A percentile compares a stretch with the other conserved stretches of the same genome.
These are phyloP conservation scores for Ceratitis capitata DNA, from an alignment of 1,140 invertebrate species.

Conservation along the genomic window DNA sequence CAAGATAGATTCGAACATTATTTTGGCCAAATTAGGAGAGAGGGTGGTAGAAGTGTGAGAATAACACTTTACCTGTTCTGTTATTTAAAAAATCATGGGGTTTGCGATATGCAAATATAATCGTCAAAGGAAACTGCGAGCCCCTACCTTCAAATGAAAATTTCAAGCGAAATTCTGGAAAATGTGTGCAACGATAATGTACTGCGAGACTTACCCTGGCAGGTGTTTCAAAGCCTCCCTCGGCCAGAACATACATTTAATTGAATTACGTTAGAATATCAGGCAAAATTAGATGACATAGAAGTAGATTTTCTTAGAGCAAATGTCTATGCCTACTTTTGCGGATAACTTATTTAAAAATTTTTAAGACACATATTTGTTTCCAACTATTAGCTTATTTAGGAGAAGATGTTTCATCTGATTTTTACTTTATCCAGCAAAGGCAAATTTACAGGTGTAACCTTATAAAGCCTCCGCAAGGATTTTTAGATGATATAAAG, in stretches of 20 bases:
- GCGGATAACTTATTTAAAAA: constrained; percentile 26
- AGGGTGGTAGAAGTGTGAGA: neutral
- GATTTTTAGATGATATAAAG: neutral
- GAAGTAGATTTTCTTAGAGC: neutral
- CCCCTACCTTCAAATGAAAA: neutral
- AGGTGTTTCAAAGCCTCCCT: neutral
- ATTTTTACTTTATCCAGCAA: neutral
- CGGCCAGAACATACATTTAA: neutral
- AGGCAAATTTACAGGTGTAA: neutral
- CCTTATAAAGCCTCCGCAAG: neutral
- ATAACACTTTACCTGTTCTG: neutral
- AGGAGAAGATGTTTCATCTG: neutral
- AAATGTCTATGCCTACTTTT: constrained; percentile 2
- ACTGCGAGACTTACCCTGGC: neutral
- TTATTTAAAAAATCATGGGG: neutral
- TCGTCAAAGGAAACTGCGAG: constrained; percentile 20
- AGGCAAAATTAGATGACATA: neutral
- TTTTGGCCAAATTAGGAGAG: constrained; percentile 9
- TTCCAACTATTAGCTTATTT: neutral
- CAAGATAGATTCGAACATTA: constrained; percentile 11
- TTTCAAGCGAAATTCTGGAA: neutral
- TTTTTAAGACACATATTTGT: neutral
- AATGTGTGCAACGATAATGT: neutral
- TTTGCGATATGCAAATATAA: neutral
- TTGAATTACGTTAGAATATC: neutral